Conservation (phyloP, 2,888 invertebrate genomes). For the Mechanitis messenoides region DNA sequence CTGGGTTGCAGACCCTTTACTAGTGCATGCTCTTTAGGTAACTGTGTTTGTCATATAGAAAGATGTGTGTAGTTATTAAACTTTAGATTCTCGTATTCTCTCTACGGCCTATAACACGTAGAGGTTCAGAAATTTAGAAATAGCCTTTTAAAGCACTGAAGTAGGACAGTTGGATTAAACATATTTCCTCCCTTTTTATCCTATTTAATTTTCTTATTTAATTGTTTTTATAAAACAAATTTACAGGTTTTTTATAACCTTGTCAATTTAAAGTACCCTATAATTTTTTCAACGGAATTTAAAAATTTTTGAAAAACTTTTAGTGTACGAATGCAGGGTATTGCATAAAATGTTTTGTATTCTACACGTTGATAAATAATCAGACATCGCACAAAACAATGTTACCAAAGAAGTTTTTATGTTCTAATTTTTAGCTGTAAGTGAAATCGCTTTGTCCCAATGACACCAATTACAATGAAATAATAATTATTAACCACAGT, state of each 20-base stretch:
- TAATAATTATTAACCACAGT: constrained; percentile 43
- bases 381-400: constrained; percentile 39
- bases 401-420: constrained; percentile 30
- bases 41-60: constrained; percentile 58
- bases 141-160: constrained; percentile 32
- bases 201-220: constrained; percentile 15
- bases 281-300: constrained; percentile 25
- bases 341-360: constrained; percentile 29
- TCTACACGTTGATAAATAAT: constrained; percentile 25
- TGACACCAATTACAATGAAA: constrained; percentile 56
- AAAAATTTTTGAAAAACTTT: constrained; percentile 55
- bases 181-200: constrained; percentile 10
- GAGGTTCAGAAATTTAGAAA: constrained; percentile 31
- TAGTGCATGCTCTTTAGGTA: constrained; percentile 65
- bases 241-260: constrained; percentile 15
- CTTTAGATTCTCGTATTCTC: constrained; percentile 46
- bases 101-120: constrained; percentile 48
- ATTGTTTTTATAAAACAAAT: constrained; percentile 17
- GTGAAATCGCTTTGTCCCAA: constrained; percentile 46
- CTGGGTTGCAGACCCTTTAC: constrained; percentile 30
- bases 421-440: constrained; percentile 37
- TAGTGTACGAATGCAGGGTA: constrained; percentile 59
- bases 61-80: constrained; percentile 56
- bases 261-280: constrained; percentile 15
- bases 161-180: constrained; percentile 14